Evolutionary conservation across 1,140 invertebrate genomes (phyloP).

Genomic region (Solen grandis): DNA sequence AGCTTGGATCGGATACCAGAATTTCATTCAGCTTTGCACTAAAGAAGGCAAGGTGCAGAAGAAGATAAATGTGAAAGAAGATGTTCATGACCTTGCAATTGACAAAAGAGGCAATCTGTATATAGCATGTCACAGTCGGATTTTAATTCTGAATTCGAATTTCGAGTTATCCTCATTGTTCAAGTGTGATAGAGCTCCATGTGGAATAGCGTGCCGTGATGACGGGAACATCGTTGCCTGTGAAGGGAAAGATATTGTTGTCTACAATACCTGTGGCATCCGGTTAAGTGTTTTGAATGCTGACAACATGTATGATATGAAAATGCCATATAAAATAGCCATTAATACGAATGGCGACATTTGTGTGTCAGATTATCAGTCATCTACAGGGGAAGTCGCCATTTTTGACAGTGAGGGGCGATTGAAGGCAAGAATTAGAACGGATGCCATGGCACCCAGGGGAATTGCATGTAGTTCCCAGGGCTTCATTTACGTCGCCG

Average conservation of each 20-base stretch:
- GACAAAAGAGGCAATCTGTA: conserved; percentile 30
- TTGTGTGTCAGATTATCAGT: conserved; percentile 50
- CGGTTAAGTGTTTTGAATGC: not conserved
- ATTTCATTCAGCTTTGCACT: conserved; percentile 45
- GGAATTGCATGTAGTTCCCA: conserved; percentile 31
- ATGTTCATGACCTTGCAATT: conserved; percentile 31
- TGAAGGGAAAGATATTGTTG: conserved; percentile 17
- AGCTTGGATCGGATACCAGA: conserved; percentile 46
- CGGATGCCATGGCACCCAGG: conserved; percentile 43
- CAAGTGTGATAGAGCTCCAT: conserved; percentile 1
- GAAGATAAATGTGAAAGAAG: conserved; percentile 24
- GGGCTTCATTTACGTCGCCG: conserved; percentile 47
- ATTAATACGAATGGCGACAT: conserved; percentile 41
- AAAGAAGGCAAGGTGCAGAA: conserved; percentile 7
- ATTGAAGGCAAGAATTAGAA: conserved; percentile 29
- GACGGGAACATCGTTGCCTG: conserved; percentile 32
- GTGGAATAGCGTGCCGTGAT: conserved; percentile 13
- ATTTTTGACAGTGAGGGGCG: conserved; percentile 31
- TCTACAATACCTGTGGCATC: conserved; percentile 5
- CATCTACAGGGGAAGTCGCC: conserved; percentile 35
- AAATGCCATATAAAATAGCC: conserved; percentile 49
- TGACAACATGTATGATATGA: conserved; percentile 17
- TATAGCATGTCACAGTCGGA: conserved; percentile 28
- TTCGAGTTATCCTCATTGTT: conserved; percentile 15
- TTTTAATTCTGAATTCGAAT: conserved; percentile 17